These are phyloP conservation scores for Hypolimnas misippus DNA, from an alignment of 2,888 invertebrate genomes.

Conservation along the genomic window DNA sequence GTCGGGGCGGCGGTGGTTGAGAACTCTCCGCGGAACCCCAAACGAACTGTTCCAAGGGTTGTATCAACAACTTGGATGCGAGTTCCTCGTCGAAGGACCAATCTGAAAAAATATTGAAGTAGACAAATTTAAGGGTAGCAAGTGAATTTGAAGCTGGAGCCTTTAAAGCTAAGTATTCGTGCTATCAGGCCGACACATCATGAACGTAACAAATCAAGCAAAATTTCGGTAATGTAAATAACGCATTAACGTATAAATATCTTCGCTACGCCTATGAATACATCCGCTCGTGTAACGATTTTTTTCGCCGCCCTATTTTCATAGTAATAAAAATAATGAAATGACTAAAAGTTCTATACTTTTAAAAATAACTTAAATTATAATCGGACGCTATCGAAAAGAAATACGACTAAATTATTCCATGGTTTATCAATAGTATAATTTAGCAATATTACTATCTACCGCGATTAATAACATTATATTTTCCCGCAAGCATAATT, in stretches of 20 bases:
- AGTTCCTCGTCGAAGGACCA: slow-evolving; percentile 90
- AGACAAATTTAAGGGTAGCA: neutral
- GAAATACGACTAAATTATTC: no score
- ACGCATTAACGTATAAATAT: neutral
- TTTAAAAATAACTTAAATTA: no score
- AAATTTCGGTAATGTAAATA: no score
- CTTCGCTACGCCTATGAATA: neutral
- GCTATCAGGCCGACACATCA: no score
- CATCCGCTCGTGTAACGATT: neutral
- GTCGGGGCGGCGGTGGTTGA: slow-evolving; percentile 86
- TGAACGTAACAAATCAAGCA: no score
- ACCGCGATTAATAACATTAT: neutral
- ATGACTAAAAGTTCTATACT: no score
- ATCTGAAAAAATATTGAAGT: slow-evolving; percentile 58
- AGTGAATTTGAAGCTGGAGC: neutral
- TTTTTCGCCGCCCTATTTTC: neutral
- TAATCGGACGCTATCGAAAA: no score
- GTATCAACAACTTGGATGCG: slow-evolving; percentile 88
- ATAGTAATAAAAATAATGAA: neutral
- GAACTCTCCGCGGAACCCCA: slow-evolving; percentile 87
- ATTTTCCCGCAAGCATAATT: no score
- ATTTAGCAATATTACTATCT: no score
- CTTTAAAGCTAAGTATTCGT: no score
- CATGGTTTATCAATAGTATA: no score
- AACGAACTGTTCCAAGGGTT: slow-evolving; percentile 92